Evolutionary conservation across 2,888 invertebrate species (phyloP).

Genomic region (Laothoe populi): DNA sequence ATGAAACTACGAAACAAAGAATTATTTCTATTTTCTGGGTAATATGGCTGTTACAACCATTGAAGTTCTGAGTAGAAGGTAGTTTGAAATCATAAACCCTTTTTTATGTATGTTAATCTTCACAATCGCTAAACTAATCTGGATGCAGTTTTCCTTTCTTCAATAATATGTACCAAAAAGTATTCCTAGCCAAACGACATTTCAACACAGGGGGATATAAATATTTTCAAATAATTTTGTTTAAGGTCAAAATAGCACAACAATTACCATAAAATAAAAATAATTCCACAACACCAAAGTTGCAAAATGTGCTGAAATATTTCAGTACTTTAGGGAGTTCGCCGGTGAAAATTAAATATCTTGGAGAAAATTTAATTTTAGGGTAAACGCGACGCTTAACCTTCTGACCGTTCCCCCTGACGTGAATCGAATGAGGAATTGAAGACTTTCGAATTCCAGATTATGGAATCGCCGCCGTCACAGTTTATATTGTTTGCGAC

Average conservation of each 20-base stretch:
- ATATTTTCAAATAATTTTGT: background rate
- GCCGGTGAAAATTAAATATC: constrained; percentile 52
- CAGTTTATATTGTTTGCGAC: constrained; percentile 32
- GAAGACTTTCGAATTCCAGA: constrained; percentile 31
- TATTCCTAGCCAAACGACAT: no score
- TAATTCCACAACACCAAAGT: constrained; percentile 5
- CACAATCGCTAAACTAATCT: no score
- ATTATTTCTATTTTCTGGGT: no score
- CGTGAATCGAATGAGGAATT: constrained; percentile 44
- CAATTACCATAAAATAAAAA: constrained; percentile 5
- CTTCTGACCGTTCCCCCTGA: constrained; percentile 33
- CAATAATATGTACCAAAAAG: no score
- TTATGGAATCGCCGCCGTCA: constrained; percentile 32
- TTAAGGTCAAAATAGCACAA: background rate
- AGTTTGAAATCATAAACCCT: no score
- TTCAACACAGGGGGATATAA: no score
- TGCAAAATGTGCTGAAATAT: constrained; percentile 33
- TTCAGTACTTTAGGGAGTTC: constrained; percentile 34
- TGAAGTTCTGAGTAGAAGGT: no score
- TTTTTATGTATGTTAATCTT: no score
- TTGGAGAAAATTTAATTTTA: constrained; percentile 49
- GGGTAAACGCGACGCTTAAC: constrained; percentile 43
- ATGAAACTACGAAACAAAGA: no score
- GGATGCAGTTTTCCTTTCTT: no score
- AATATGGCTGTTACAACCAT: no score